A percentile compares a stretch with the other conserved stretches of the same genome.
Conservation (phyloP, 2,888 invertebrate species). For the Cinara cedri region DNA sequence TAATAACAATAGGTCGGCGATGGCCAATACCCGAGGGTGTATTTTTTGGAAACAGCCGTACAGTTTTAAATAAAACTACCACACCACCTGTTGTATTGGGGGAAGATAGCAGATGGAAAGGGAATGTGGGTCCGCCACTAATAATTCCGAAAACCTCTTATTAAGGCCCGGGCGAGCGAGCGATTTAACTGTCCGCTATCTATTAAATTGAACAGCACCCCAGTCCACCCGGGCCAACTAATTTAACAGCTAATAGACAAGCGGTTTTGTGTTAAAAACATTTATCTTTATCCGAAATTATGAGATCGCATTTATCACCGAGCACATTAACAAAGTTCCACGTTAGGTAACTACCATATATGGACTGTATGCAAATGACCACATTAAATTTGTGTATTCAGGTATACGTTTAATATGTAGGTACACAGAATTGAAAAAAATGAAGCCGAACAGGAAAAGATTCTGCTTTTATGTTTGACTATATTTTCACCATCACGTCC, state of each 20-base stretch:
- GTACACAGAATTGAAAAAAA: neutral
- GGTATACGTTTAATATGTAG: neutral
- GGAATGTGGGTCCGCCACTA: conserved; percentile 28
- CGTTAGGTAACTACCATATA: neutral
- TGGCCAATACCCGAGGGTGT: conserved; percentile 35
- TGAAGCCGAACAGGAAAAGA: too few species aligned
- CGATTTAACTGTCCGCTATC: conserved; percentile 46
- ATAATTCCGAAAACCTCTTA: conserved; percentile 54
- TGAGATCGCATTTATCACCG: conserved; percentile 40
- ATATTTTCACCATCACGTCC: neutral
- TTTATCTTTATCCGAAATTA: conserved; percentile 44
- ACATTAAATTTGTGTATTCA: neutral
- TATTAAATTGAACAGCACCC: conserved; percentile 42
- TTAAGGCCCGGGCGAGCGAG: conserved; percentile 31
- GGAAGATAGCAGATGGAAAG: conserved; percentile 11
- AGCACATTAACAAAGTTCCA: conserved; percentile 4
- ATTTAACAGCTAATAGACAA: conserved; percentile 46
- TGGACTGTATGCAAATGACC: conserved; percentile 12
- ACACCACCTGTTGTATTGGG: conserved; percentile 32
- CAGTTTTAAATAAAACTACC: conserved; percentile 44
- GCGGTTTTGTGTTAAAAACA: conserved; percentile 26
- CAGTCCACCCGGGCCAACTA: conserved; percentile 25
- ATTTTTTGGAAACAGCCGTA: conserved; percentile 34
- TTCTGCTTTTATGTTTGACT: too few species aligned
- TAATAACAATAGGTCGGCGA: conserved; percentile 22